These are phyloP conservation scores for Macrocentrus cingulum DNA, from an alignment of 1,140 invertebrate genomes.

Conservation along the genomic window DNA sequence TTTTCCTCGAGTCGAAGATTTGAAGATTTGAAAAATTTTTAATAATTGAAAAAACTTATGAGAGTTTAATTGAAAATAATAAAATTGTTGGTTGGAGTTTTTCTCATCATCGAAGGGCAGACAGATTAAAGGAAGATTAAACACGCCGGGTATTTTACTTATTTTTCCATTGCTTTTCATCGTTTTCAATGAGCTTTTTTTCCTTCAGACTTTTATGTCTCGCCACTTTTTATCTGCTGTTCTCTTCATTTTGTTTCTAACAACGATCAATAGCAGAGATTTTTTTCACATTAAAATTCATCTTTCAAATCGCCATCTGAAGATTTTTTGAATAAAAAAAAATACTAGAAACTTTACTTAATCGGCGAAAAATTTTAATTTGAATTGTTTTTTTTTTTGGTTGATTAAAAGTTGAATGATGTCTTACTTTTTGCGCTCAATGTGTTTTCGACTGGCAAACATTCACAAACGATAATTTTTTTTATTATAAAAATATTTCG, in stretches of 20 bases:
- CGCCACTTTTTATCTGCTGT: neutral
- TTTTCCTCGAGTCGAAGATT: neutral
- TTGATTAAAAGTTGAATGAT: neutral
- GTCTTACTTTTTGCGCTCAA: neutral
- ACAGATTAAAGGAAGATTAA: conserved; percentile 37
- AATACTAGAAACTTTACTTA: too few relatives aligned
- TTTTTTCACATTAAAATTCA: too few relatives aligned
- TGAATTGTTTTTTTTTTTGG: too few relatives aligned
- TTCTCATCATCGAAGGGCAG: conserved; percentile 30
- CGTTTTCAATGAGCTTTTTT: neutral
- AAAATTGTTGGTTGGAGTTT: too few relatives aligned
- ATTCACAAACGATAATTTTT: conserved; percentile 3
- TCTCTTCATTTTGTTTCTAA: conserved; percentile 9
- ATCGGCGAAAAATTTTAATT: too few relatives aligned
- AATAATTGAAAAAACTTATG: too few relatives aligned
- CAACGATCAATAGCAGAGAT: too few relatives aligned
- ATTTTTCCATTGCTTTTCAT: conserved; percentile 2
- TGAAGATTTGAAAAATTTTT: too few relatives aligned
- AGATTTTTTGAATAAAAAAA: too few relatives aligned
- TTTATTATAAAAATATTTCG: neutral
- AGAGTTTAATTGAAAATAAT: too few relatives aligned
- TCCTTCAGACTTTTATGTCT: neutral
- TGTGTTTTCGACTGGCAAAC: neutral
- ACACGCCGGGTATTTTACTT: too few relatives aligned
- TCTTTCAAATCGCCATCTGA: too few relatives aligned